Conservation (phyloP, 2,797 vertebrate species). For the Epinephelus coioides region DNA sequence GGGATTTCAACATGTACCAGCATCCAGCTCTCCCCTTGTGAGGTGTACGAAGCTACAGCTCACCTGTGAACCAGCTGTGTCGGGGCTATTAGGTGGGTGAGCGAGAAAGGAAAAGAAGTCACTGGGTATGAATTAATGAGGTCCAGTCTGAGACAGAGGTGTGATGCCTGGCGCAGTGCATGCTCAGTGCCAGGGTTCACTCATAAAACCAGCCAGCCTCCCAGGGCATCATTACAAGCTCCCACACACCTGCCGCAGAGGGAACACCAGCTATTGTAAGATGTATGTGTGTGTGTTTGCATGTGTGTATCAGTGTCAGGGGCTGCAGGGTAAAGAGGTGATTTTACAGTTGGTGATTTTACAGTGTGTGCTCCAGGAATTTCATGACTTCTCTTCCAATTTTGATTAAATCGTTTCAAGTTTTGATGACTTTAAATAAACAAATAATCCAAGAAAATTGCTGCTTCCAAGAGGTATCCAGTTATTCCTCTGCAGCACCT, state of each 20-base stretch:
- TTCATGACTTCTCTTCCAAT: constrained; percentile 20
- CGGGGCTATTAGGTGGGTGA: constrained; percentile 15
- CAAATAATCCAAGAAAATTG: constrained; percentile 14
- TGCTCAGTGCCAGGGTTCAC: constrained; percentile 45
- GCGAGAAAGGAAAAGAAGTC: constrained; percentile 28
- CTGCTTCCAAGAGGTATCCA: not conserved
- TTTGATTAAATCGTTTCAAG: constrained; percentile 25
- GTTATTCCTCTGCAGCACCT: constrained; percentile 2
- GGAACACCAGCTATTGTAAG: not conserved
- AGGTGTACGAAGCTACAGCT: not conserved
- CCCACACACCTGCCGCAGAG: constrained; percentile 38
- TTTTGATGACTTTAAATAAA: constrained; percentile 35
- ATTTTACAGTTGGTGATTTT: constrained; percentile 32
- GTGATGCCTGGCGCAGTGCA: constrained; percentile 45
- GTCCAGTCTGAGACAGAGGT: constrained; percentile 55
- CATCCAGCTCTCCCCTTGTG: constrained; percentile 1
- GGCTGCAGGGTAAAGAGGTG: constrained; percentile 1
- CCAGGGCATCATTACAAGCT: constrained; percentile 50
- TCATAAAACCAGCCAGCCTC: constrained; percentile 55
- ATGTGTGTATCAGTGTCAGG: not conserved
- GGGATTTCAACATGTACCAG: not conserved
- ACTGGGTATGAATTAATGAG: constrained; percentile 54
- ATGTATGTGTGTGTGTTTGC: not conserved
- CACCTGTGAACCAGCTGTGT: constrained; percentile 45
- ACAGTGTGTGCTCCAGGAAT: constrained; percentile 27